These are phyloP conservation scores for Lordiphosa fenestrarum DNA, from an alignment of 2,888 invertebrate genomes.

Conservation along the genomic window DNA sequence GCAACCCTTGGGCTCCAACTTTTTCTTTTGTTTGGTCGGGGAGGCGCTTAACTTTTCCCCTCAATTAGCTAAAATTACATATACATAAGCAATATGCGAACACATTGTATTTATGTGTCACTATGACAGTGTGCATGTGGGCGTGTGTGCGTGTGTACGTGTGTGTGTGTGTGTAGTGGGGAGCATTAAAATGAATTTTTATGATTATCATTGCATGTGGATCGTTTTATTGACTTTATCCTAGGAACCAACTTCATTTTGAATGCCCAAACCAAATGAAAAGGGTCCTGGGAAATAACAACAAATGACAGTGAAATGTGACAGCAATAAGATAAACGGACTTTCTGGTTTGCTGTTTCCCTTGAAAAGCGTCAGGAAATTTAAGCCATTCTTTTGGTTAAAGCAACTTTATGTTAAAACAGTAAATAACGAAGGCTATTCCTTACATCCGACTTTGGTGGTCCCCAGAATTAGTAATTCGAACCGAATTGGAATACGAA, in stretches of 20 bases:
- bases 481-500: too few relatives aligned
- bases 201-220: constrained; percentile 53
- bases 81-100: constrained; percentile 20
- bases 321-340: too few relatives aligned
- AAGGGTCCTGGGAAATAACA: too few relatives aligned
- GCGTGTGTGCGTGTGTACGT: neutral
- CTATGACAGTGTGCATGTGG: neutral
- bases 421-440: too few relatives aligned
- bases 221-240: constrained; percentile 56
- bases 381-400: too few relatives aligned
- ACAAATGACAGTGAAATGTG: too few relatives aligned
- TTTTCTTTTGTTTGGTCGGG: neutral
- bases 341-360: too few relatives aligned
- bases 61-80: constrained; percentile 45
- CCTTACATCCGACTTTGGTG: too few relatives aligned
- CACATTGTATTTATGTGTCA: constrained; percentile 17
- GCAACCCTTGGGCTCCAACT: constrained; percentile 4
- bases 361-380: too few relatives aligned
- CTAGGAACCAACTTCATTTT: constrained; percentile 19
- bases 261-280: neutral
- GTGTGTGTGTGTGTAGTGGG: constrained; percentile 2
- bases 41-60: constrained; percentile 11
- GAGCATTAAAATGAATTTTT: constrained; percentile 57
- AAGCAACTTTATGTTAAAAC: too few relatives aligned
- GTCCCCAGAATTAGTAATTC: too few relatives aligned